Evolutionary conservation across 2,113 vertebrate species (phyloP), one percentile per base, ranked within the genome.

Genomic region (Nestor notabilis): DNA sequence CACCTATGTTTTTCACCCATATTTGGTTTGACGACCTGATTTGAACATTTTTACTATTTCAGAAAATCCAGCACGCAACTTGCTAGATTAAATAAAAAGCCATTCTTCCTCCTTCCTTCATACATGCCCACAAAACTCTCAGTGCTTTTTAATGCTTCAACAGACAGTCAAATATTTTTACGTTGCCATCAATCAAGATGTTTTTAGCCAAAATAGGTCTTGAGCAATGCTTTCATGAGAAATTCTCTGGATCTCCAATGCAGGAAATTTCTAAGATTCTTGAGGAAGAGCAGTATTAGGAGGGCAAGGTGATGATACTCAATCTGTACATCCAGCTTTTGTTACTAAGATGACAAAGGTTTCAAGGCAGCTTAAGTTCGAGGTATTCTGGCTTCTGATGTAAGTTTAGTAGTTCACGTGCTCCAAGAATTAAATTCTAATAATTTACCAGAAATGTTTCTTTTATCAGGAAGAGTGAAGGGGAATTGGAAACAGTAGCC

Each of bases 251-350:
- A 88, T 89, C 49, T 27, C 16, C 74, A 61, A 13, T 87, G 58
- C 53, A 98, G 91, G 87, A 97, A 96, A 87, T 86, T 20, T 72
- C 55, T 90, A 33, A 86, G 83, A 95, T 97, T 97, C 87, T 80
- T 95, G 35, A 89, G 68, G 63, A 94, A 94, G 43, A 85, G 25
- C 6, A 25, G 5, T 71, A 76, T 87, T 91, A 90, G n/a, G 24
- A 80, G 41, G 12, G 11, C 17, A 96, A 92, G 65, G 69, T 90
- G 69, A 65, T 49, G 56, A 79, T 64, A 46, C 25, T 87, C n/a
- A 10, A 9, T 50, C 74, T 89, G 20, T 44, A 82, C 7, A 37
- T 76, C 37, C 47, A 72, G 13, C 16, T 89, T 91, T 72, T 72
- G 10, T 53, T 91, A 49, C 31, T 52, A 37, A 17, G n/a, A 65